Evolutionary conservation across 2,888 invertebrate genomes (phyloP), one percentile per base, ranked within the genome.

Genomic region (Ariolimax columbianus): DNA sequence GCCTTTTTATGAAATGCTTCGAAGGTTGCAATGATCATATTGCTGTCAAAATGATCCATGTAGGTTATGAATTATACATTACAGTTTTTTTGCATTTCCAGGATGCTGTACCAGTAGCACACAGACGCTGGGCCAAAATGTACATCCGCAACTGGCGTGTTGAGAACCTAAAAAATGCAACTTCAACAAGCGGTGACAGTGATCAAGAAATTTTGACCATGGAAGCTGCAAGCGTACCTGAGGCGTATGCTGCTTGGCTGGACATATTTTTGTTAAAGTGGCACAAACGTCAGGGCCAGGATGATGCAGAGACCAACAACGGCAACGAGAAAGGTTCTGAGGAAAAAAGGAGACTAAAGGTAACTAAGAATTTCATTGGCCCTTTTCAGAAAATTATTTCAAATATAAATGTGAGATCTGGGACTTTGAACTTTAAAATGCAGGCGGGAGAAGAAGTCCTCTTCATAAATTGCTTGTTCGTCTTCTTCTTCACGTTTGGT

Each of bases 61-160:
- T 47, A 14, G 47, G 14, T 47, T 47, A 47, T 14, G 14, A 11
- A 11, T 7, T 47, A 7, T 11, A 11, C 9, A 11, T 55, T 23
- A 23, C n/a, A 6, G 6, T 4, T 23, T 30, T 33, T 19, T 33
- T 75, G 7, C 33, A 19, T 0, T 51, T 30, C 6, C 30, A 84
- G 84, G 84, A 78, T 59, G 55, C 79, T 47, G 80, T 84, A 2
- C 84, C 84, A 30, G 72, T 73, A 43, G 43, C 38, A 55, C 85
- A 85, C 17, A 82, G 82, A 33, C 77, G 80, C 51, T 85, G 81
- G 81, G 82, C 85, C 33, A 85, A 85, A 47, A n/a, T n/a, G 11
- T 85, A 70, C 78, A 85, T 85, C 63, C 59, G 63, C 30, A 66
- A 82, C 59, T 85, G 85, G 85, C 85, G 85, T 23, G 43, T 70